Evolutionary conservation across 2,797 vertebrate species (phyloP).

Genomic region (Lithobates sylvaticus): DNA sequence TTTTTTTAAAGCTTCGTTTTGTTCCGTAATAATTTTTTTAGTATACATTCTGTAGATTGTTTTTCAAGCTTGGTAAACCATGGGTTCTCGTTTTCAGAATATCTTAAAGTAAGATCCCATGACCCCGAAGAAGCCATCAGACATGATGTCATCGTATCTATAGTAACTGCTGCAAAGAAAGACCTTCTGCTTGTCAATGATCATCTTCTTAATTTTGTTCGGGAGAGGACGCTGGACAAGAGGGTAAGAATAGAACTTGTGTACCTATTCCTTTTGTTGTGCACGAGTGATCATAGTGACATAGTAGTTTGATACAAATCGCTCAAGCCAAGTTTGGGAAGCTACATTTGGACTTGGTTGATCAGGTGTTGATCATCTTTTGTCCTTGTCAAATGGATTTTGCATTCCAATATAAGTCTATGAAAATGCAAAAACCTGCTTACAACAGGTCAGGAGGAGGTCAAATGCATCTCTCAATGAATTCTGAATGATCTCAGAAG

Average conservation of each 20-base stretch:
- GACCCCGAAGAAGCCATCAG: conserved; percentile 97
- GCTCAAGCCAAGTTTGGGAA: no score
- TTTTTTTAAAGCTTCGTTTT: no score
- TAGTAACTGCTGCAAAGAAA: conserved; percentile 97
- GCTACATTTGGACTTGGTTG: no score
- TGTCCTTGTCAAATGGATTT: no score
- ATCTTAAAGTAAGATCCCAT: conserved; percentile 94
- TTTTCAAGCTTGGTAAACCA: not conserved
- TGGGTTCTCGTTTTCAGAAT: conserved; percentile 79
- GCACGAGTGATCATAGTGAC: not conserved
- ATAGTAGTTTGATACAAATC: not conserved
- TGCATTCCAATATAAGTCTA: no score
- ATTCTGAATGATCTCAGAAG: no score
- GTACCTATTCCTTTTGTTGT: not conserved
- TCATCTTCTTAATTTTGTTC: conserved; percentile 94
- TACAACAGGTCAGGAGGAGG: no score
- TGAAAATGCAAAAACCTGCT: no score
- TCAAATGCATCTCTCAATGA: no score
- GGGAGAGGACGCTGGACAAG: conserved; percentile 96
- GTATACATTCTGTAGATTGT: not conserved
- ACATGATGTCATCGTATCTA: conserved; percentile 97
- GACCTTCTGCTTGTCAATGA: conserved; percentile 95
- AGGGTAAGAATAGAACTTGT: conserved; percentile 77
- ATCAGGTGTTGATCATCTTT: no score
- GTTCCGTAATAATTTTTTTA: no score